Conservation (phyloP, 2,888 invertebrate genomes). For the Leuctra nigra region DNA sequence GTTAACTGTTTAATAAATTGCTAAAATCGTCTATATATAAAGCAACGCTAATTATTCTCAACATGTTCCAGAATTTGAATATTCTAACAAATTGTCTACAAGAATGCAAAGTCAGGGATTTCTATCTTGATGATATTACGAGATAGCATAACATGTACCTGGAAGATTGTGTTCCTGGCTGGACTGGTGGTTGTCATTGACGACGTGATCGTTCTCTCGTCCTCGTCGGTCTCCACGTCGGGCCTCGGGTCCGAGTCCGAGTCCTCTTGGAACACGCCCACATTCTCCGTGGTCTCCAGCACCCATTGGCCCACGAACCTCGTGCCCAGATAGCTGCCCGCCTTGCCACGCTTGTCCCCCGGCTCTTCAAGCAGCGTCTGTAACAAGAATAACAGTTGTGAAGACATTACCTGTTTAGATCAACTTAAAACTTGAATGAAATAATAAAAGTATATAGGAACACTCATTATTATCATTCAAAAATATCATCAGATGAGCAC, state of each 20-base stretch:
- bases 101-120: neutral
- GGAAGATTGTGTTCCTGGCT: slow-evolving; percentile 26
- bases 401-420: no score
- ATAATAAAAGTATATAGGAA: no score
- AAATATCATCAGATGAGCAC: no score
- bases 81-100: no score
- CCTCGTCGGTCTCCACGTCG: slow-evolving; percentile 18
- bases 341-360: slow-evolving; percentile 3
- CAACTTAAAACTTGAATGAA: no score
- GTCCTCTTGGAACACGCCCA: slow-evolving; percentile 2
- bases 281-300: slow-evolving; percentile 6
- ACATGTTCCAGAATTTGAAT: no score
- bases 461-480: no score
- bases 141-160: slow-evolving; percentile 10
- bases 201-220: slow-evolving; percentile 26
- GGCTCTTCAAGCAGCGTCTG: no score
- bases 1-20: no score
- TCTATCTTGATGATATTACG: neutral
- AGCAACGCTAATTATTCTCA: no score
- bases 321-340: neutral
- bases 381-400: no score
- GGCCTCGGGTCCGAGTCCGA: neutral
- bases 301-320: slow-evolving; percentile 7
- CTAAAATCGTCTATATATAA: no score
- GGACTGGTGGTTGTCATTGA: slow-evolving; percentile 27